Evolutionary conservation across 2,888 invertebrate species (phyloP).

Genomic region (Diaperis boleti): DNA sequence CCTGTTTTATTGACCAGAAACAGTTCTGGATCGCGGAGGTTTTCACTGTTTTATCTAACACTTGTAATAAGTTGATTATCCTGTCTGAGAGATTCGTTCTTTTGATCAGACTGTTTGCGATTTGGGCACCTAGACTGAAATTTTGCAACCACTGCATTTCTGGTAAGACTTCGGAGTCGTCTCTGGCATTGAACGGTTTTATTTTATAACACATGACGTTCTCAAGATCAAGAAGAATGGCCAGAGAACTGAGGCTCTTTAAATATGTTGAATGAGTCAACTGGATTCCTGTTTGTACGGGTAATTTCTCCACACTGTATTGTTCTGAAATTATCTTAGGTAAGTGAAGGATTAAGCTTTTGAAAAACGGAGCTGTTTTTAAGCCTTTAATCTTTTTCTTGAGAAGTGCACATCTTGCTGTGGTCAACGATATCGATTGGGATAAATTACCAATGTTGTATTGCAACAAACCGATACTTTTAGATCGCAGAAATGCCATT

Average conservation of each 20-base stretch:
- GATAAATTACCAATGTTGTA: conserved; percentile 65
- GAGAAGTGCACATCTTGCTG: conserved; percentile 68
- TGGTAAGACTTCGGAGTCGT: conserved; percentile 58
- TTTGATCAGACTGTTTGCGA: conserved; percentile 70
- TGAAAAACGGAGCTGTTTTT: conserved; percentile 69
- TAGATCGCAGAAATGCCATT: conserved; percentile 69
- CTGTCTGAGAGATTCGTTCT: conserved; percentile 66
- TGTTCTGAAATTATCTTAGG: conserved; percentile 69
- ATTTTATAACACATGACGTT: conserved; percentile 68
- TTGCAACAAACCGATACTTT: conserved; percentile 68
- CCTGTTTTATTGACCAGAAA: conserved; percentile 71
- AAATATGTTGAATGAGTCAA: conserved; percentile 72
- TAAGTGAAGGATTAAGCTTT: conserved; percentile 65
- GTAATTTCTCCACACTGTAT: conserved; percentile 70
- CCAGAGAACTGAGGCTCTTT: conserved; percentile 70
- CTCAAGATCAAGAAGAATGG: conserved; percentile 70
- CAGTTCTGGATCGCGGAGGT: conserved; percentile 64
- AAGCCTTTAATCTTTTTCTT: conserved; percentile 69
- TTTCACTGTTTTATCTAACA: conserved; percentile 47
- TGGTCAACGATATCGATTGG: conserved; percentile 67
- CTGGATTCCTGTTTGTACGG: conserved; percentile 71
- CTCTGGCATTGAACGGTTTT: conserved; percentile 66
- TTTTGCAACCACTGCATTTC: conserved; percentile 73
- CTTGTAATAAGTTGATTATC: conserved; percentile 55
- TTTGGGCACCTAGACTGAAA: conserved; percentile 68